Conservation (phyloP, 30 jellyfish, hydroid and myxozoan genomes). For the Chironex yamaguchii region DNA sequence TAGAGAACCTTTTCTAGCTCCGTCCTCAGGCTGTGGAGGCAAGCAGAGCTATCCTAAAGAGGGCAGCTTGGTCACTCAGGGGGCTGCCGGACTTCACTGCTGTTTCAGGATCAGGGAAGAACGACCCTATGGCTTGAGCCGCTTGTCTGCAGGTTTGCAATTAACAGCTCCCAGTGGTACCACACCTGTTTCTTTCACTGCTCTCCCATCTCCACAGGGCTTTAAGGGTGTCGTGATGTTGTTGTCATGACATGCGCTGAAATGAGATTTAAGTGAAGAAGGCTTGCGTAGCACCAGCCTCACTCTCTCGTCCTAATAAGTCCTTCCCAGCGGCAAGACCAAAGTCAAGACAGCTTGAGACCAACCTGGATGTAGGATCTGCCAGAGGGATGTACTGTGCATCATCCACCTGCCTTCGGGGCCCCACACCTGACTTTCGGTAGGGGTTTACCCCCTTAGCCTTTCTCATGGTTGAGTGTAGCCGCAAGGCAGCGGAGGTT, state of each 20-base stretch:
- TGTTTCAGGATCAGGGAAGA: neutral
- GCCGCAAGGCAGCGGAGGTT: too few species aligned
- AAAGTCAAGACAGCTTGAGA: neutral
- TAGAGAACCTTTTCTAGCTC: constrained; percentile 40
- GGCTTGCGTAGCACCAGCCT: constrained; percentile 30
- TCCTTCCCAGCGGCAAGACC: neutral
- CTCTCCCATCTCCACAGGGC: constrained; percentile 7
- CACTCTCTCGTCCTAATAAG: constrained; percentile 7
- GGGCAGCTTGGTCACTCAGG: constrained; percentile 27
- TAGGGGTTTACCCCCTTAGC: constrained; percentile 23
- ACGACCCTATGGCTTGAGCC: constrained; percentile 13
- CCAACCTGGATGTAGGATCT: constrained; percentile 7
- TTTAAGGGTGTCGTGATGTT: too few species aligned
- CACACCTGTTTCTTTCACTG: constrained; percentile 15
- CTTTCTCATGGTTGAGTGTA: neutral
- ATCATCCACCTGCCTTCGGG: neutral
- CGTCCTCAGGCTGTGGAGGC: neutral
- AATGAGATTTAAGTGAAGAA: neutral
- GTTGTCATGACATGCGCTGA: constrained; percentile 12
- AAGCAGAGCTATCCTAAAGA: constrained; percentile 18
- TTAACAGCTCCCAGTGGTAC: neutral
- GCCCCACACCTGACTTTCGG: constrained; percentile 7
- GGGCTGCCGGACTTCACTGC: constrained; percentile 18
- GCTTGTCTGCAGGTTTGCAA: constrained; percentile 11
- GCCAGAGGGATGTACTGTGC: too few species aligned